Evolutionary conservation across 2,888 invertebrate genomes (phyloP), one percentile per base, ranked within the genome.

Genomic region (Ferrisia virgata): DNA sequence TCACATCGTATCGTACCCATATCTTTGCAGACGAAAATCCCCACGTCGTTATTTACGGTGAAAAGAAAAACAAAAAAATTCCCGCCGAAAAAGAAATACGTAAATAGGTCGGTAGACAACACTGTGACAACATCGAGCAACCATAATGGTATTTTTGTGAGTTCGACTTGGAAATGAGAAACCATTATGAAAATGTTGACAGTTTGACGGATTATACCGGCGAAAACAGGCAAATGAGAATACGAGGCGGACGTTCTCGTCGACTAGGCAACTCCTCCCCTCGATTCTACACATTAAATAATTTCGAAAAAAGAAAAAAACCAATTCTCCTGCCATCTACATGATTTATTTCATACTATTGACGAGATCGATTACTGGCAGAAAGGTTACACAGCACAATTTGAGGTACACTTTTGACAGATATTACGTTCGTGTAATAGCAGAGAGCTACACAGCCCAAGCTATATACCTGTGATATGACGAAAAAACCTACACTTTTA

Each of bases 151-250:
- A 72, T 81, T 40, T 83, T 72, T 83, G 76, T 76, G 47, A 40
- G 47, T 40, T 39, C 76, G 83, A 43, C 76, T 69, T 18, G 47
- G 40, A 76, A 69, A 83, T 40, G 72, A 83, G 84, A 80, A 79
- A 84, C 84, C 84, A 84, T 84, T 79, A 79, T 80, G 39, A 79
- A 79, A 79, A 69, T 31, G 84, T 80, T 84, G 84, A 84, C 84
- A 83, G 69, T 80, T 84, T 84, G 84, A 84, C 79, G 64, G 84
- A 84, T 84, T 84, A 84, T 33, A 40, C 69, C 28, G 43, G 64
- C 25, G 69, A 28, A 40, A 80, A 64, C 84, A 79, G 79, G 84
- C 84, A 84, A 84, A 84, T 84, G 79, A 84, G 84, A 84, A 80
- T 18, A 40, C 79, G 79, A 79, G 84, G 76, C 84, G 84, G 80